Evolutionary conservation across 1,140 invertebrate species (phyloP).

Genomic region (Tetraneura akinire): DNA sequence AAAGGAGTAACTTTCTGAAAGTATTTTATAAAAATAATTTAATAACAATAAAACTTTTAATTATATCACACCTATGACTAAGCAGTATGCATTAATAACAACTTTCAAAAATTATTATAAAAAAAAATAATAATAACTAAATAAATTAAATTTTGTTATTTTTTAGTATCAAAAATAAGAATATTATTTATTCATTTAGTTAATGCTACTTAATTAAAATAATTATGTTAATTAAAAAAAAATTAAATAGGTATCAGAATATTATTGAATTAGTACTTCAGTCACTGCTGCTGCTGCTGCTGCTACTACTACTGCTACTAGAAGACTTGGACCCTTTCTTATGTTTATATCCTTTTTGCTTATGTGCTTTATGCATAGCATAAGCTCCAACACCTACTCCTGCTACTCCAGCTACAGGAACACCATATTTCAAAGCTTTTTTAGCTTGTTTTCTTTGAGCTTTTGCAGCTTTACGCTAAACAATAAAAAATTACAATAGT

Average conservation of each 20-base stretch:
- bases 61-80: no score
- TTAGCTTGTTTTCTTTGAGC: slow-evolving; percentile 56
- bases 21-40: no score
- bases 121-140: background rate
- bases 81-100: no score
- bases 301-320: slow-evolving; percentile 53
- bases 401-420: slow-evolving; percentile 54
- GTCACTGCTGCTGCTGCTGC: slow-evolving; percentile 52
- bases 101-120: no score
- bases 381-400: slow-evolving; percentile 54
- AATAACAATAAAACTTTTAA: no score
- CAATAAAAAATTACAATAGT: background rate
- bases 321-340: slow-evolving; percentile 14
- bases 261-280: background rate
- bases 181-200: background rate
- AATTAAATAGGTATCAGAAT: background rate
- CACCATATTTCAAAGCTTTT: slow-evolving; percentile 55
- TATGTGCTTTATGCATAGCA: slow-evolving; percentile 52
- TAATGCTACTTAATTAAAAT: background rate
- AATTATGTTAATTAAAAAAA: background rate
- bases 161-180: background rate
- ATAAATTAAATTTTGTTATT: background rate
- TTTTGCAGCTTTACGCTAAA: slow-evolving; percentile 56
- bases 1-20: no score
- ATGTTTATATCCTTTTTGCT: slow-evolving; percentile 37